Evolutionary conservation across 1,140 invertebrate genomes (phyloP), one percentile per base, ranked within the genome.

Genomic region (Limonius californicus): DNA sequence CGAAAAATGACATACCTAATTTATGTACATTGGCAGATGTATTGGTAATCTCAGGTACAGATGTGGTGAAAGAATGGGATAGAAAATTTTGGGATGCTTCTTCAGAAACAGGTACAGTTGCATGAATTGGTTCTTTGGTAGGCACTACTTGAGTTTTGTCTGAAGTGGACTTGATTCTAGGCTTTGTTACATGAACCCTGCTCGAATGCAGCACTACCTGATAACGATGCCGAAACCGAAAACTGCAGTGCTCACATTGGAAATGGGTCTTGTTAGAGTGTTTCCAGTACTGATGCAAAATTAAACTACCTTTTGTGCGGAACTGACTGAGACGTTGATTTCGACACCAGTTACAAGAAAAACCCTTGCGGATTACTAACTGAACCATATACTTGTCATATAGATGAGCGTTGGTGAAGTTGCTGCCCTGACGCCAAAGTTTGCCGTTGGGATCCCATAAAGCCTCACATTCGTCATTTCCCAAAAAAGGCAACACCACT

Each of bases 161-260:
- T 14, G 45, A 15, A 27, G 57, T 56, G 45, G 63, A 63, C 59
- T 64, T 59, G n/a, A 56, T 57, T 21, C 64, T 66, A 35, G 47
- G 23, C 61, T 69, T 65, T 27, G 68, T 67, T n/a, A 75, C 68
- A 67, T 78, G 77, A 20, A 70, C 70, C 43, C 73, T 68, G 64
- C 74, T 75, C 19, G 73, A 64, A 64, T 81, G 79, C 43, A 81
- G 66, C 42, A 79, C 71, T 14, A 77, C 72, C 62, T 80, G 78
- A 61, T 81, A 80, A 53, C 76, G 65, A 65, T 79, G 77, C 18
- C 67, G 67, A 66, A 77, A 80, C 15, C 59, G 61, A 39, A 66
- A 59, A 58, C 71, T 68, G 64, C 79, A 81, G 59, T 77, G 76
- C 59, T 79, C 78, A 64, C 79, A 81, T 53, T 72, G 64, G 61